These are phyloP conservation scores for Pandemis corylana DNA, from an alignment of 2,888 invertebrate species.

Conservation along the genomic window DNA sequence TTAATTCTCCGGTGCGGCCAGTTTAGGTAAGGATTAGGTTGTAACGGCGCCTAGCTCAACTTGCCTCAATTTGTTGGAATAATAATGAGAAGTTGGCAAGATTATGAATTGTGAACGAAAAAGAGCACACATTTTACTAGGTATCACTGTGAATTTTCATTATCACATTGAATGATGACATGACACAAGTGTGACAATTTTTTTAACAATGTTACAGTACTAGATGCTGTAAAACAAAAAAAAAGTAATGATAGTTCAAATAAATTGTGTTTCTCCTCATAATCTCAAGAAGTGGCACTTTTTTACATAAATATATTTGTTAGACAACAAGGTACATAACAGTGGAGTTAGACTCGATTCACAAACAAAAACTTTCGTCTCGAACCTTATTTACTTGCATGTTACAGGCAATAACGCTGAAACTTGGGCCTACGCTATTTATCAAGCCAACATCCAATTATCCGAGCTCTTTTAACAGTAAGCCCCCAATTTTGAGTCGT, in stretches of 20 bases:
- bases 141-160: background rate
- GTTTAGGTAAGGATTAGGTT: constrained; percentile 17
- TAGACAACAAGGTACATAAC: background rate
- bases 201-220: too few relatives aligned
- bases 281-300: too few relatives aligned
- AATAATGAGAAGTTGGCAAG: background rate
- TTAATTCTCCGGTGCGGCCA: constrained; percentile 43
- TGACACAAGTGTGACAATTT: too few relatives aligned
- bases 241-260: too few relatives aligned
- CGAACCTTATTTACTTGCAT: background rate
- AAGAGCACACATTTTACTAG: background rate
- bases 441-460: constrained; percentile 36
- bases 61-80: constrained; percentile 7
- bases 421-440: constrained; percentile 16
- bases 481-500: constrained; percentile 25
- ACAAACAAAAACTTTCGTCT: background rate
- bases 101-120: background rate
- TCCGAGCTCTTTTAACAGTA: constrained; percentile 17
- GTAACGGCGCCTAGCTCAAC: constrained; percentile 4
- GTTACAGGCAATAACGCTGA: background rate
- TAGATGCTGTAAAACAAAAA: too few relatives aligned
- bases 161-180: too few relatives aligned
- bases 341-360: background rate
- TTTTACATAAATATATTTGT: background rate
- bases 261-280: too few relatives aligned